Percentiles rank a stretch among this genome's conserved stretches.
Evolutionary conservation across 1,140 invertebrate species (phyloP).

Genomic region (Pollicipes pollicipes): DNA sequence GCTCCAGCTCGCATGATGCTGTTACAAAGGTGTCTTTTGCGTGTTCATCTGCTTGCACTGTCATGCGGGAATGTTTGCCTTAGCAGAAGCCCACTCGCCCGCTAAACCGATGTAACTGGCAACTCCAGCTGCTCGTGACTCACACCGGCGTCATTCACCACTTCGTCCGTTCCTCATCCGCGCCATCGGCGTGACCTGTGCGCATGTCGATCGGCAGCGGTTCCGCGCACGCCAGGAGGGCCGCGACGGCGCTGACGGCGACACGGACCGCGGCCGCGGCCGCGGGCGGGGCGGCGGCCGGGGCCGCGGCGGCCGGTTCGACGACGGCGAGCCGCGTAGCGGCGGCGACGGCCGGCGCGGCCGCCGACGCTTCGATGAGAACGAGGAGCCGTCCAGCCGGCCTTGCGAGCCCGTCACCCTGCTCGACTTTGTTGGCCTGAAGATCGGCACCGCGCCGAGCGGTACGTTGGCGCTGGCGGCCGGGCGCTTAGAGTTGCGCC

Average conservation of each 20-base stretch:
- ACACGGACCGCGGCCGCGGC: conserved; percentile 18
- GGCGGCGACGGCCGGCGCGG: conserved; percentile 15
- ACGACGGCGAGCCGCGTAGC: no score
- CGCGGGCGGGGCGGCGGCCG: conserved; percentile 14
- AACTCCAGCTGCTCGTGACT: no score
- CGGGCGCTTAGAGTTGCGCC: no score
- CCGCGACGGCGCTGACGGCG: conserved; percentile 29
- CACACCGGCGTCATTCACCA: no score
- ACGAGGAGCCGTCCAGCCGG: conserved; percentile 32
- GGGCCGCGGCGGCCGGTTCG: conserved; percentile 13
- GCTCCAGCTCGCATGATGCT: no score
- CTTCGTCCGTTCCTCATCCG: no score
- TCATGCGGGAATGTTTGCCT: no score
- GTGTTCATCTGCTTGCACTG: no score
- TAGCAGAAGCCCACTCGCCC: no score
- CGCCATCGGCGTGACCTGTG: no score
- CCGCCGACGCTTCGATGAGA: conserved; percentile 23
- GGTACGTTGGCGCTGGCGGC: neutral
- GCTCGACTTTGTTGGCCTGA: conserved; percentile 71
- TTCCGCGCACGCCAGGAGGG: conserved; percentile 31
- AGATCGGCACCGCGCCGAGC: conserved; percentile 22
- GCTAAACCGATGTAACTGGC: no score
- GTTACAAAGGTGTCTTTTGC: no score
- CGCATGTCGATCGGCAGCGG: neutral
- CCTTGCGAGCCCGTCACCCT: conserved; percentile 65